A percentile compares a stretch with the other conserved stretches of the same genome.
phyloP scores from a whole-genome alignment of 2,797 vertebrate genomes.

The Sebastes variabilis region DNA sequence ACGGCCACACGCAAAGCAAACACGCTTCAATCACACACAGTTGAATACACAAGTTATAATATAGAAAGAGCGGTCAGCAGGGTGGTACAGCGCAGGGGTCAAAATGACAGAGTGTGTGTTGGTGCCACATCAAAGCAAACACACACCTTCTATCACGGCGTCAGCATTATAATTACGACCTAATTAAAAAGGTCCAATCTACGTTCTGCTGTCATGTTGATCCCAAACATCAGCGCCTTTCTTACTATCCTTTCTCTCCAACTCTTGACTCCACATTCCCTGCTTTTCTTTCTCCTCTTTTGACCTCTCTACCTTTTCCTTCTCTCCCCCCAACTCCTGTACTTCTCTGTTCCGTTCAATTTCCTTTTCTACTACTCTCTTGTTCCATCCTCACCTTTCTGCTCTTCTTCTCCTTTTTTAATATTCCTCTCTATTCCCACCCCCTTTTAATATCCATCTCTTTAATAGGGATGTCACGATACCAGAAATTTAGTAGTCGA shows the following conservation, averaged over 20 bases:
- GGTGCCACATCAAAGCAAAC: slow-evolving; percentile 66
- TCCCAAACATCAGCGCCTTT: background rate
- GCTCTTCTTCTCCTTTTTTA: background rate
- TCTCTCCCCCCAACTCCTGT: background rate
- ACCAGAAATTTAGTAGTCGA: too few species aligned
- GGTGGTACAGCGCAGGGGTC: slow-evolving; percentile 57
- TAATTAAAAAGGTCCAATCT: slow-evolving; percentile 42
- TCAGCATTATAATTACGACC: slow-evolving; percentile 52
- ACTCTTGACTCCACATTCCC: background rate
- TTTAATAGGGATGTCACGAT: rapidly evolving
- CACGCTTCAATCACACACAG: slow-evolving; percentile 32
- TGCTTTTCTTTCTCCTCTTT: too few species aligned
- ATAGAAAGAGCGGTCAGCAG: slow-evolving; percentile 54
- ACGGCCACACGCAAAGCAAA: slow-evolving; percentile 73
- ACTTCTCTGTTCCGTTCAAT: background rate
- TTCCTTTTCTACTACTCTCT: background rate
- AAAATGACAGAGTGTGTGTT: slow-evolving; percentile 70
- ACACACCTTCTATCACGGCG: slow-evolving; percentile 59
- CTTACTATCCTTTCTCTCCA: background rate
- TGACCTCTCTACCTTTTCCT: background rate
- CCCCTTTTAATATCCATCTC: background rate
- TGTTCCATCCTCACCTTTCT: background rate
- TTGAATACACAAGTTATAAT: slow-evolving; percentile 38
- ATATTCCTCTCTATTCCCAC: background rate
- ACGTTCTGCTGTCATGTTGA: background rate